Conservation (phyloP, 1,140 invertebrate species). For the Drosophila micromelanica region DNA sequence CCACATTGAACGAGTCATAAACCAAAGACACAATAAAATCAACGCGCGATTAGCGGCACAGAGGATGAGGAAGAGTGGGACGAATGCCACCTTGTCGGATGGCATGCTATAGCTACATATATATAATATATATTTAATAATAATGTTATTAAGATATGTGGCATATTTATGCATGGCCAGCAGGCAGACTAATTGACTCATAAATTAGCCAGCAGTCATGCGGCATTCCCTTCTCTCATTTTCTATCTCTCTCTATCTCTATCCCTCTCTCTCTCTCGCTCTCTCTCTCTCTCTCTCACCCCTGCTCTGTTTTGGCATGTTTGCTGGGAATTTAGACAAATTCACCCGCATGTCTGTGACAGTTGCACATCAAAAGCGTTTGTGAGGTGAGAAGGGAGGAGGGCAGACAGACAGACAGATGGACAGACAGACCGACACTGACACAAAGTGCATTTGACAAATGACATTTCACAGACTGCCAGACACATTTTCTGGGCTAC, state of each 20-base stretch:
- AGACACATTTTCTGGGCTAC: slow-evolving; percentile 55
- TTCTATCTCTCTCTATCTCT: background rate
- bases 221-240: background rate
- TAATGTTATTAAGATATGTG: slow-evolving; percentile 47
- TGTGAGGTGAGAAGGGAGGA: background rate
- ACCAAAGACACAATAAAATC: slow-evolving; percentile 77
- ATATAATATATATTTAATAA: slow-evolving; percentile 28
- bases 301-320: slow-evolving; percentile 4
- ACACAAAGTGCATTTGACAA: slow-evolving; percentile 83
- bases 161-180: slow-evolving; percentile 60
- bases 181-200: slow-evolving; percentile 76
- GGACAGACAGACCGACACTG: slow-evolving; percentile 51
- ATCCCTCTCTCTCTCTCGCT: background rate
- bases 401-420: slow-evolving; percentile 37
- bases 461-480: slow-evolving; percentile 82
- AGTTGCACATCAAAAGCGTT: slow-evolving; percentile 64
- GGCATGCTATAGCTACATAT: background rate
- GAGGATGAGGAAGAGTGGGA: no score
- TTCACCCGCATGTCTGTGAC: slow-evolving; percentile 79
- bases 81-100: slow-evolving; percentile 7
- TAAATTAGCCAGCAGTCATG: slow-evolving; percentile 61
- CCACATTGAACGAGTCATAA: slow-evolving; percentile 67
- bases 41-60: slow-evolving; percentile 21
- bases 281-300: background rate
- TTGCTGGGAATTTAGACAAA: slow-evolving; percentile 66